Evolutionary conservation across 2,888 invertebrate genomes (phyloP).

Genomic region (Strigamia transsilvanica): DNA sequence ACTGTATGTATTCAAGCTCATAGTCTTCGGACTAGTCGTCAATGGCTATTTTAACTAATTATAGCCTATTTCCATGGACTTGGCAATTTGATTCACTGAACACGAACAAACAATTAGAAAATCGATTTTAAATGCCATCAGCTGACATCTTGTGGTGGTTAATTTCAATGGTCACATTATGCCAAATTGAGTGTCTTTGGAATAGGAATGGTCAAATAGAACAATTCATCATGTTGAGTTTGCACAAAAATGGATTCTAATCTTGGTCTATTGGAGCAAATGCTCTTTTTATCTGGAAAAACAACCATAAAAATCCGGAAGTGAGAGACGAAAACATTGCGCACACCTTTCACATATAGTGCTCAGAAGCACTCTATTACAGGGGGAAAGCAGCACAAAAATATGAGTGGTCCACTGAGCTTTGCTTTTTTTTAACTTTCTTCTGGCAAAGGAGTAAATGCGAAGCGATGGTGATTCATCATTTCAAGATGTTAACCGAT

Average conservation of each 20-base stretch:
- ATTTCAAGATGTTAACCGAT: slow-evolving; percentile 26
- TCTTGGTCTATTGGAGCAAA: not conserved
- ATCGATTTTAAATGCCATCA: no score
- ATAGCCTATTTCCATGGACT: no score
- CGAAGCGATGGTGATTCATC: slow-evolving; percentile 7
- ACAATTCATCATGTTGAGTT: not conserved
- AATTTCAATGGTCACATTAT: no score
- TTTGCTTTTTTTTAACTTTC: slow-evolving; percentile 12
- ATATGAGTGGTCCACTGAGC: slow-evolving; percentile 38
- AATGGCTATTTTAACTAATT: no score
- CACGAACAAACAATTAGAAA: no score
- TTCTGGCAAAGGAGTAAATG: not conserved
- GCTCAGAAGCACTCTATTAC: slow-evolving; percentile 18
- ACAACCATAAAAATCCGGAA: slow-evolving; percentile 26
- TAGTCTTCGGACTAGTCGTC: no score
- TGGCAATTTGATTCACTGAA: no score
- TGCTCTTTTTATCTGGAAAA: not conserved
- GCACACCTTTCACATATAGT: slow-evolving; percentile 18
- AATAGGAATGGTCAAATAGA: not conserved
- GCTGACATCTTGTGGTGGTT: no score
- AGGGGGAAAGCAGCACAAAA: not conserved
- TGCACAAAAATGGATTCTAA: not conserved
- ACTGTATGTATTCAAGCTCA: no score
- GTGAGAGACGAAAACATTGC: slow-evolving; percentile 5
- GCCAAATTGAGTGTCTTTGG: no score